Evolutionary conservation across 2,797 vertebrate genomes (phyloP).

Genomic region (Hemitrygon akajei): DNA sequence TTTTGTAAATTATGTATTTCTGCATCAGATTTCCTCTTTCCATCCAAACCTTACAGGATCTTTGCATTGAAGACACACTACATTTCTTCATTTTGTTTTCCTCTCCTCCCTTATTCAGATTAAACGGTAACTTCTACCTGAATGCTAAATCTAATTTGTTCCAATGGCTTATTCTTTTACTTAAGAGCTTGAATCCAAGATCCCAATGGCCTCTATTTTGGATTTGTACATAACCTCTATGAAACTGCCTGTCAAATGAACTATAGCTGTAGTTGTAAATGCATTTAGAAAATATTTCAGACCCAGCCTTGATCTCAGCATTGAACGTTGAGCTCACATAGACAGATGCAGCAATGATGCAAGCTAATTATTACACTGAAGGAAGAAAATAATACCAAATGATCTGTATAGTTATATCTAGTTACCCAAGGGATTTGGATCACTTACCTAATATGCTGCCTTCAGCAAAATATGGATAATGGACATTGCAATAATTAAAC

Average conservation of each 20-base stretch:
- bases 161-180: too few relatives aligned
- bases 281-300: not conserved
- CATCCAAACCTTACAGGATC: not conserved
- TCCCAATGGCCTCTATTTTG: not conserved
- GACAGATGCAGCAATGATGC: not conserved
- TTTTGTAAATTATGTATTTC: not conserved
- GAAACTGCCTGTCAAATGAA: not conserved
- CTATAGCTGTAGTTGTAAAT: not conserved
- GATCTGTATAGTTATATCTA: conserved; percentile 19
- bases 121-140: not conserved
- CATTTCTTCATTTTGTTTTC: not conserved
- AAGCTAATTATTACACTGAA: conserved; percentile 20
- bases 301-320: not conserved
- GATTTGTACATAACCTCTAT: not conserved
- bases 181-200: not conserved
- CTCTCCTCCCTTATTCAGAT: not conserved
- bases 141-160: not conserved
- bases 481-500: conserved; percentile 35
- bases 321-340: not conserved
- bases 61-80: not conserved
- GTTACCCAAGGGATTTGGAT: conserved; percentile 7
- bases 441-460: conserved; percentile 16
- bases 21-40: not conserved
- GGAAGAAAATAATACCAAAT: not conserved
- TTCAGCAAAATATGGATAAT: conserved; percentile 32